Evolutionary conservation across 2,797 vertebrate species (phyloP), one percentile per base, ranked within the genome.

Genomic region (Ispidina picta): DNA sequence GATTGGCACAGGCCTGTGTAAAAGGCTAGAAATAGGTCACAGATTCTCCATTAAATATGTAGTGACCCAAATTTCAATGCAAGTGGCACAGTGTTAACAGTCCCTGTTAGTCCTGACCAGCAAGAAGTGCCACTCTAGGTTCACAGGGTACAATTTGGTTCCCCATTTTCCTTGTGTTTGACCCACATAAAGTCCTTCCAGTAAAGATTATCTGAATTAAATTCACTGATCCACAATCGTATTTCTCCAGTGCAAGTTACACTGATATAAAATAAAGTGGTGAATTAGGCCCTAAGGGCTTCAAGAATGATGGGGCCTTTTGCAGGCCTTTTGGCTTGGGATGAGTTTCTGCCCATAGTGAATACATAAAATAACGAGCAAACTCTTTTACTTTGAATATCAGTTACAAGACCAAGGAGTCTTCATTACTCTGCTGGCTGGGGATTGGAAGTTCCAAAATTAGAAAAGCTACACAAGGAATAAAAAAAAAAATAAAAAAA

Each of bases 311-410:
- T 91, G 82, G 91, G 68, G 78, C 88, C 75, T 83, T 80, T 51
- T 37, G 62, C 92, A 92, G 78, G 59, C 75, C 88, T 89, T 92
- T 80, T 84, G 88, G 76, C 9, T 17, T 70, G 60, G 88, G 90
- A 94, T 93, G 66, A 88, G 41, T 17, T 94, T 89, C 76, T 88
- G 79, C 83, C 91, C 92, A 75, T 65, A 82, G 94, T 80, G 93
- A 94, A 94, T 90, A 93, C 79, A 79, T 63, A 74, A 95, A 94
- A 96, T 95, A 95, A 95, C 92, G 80, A 96, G 87, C 86, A 88
- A 91, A 94, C 35, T 88, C 88, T 63, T 90, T 73, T 71, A 81
- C 94, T 95, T 81, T 83, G 89, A 96, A 82, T 95, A 92, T 92
- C 86, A 64, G 46, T 75, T 91, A 80, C 55, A 93, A 72, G 81